Evolutionary conservation across 2,113 vertebrate species (phyloP).

Genomic region (Orycteropus afer): DNA sequence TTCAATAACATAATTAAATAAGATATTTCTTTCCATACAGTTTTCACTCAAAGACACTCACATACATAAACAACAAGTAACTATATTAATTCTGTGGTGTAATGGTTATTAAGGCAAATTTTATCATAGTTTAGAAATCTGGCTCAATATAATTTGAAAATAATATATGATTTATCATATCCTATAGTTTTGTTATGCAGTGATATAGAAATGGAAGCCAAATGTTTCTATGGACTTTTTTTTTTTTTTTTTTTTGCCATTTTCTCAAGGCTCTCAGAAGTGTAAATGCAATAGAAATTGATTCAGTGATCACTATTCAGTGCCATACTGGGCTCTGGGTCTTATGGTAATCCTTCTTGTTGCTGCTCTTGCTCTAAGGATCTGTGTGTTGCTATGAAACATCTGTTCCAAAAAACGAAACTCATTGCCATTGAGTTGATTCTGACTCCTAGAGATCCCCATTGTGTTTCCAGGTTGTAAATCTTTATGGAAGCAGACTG

Average conservation of each 20-base stretch:
- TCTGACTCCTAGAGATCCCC: no score
- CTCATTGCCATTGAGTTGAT: no score
- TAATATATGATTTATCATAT: background rate
- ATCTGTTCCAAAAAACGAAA: no score
- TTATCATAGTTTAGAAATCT: background rate
- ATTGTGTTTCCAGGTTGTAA: no score
- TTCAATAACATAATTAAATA: no score
- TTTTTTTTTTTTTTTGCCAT: background rate
- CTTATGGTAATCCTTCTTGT: background rate
- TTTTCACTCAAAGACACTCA: no score
- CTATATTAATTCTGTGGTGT: no score
- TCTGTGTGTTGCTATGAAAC: background rate
- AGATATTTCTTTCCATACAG: no score
- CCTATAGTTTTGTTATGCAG: background rate
- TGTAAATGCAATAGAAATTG: background rate
- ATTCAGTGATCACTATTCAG: background rate
- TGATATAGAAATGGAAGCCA: background rate
- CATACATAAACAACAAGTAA: no score
- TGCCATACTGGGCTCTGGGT: background rate
- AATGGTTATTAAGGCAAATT: no score
- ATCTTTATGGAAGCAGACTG: no score
- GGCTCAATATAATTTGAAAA: background rate
- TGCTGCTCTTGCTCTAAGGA: background rate
- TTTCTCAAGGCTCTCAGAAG: background rate
- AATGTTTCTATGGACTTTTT: background rate